Base-by-base conservation (phyloP, 2,888 invertebrate species). In the Exephanes ischioxanthus region DNA sequence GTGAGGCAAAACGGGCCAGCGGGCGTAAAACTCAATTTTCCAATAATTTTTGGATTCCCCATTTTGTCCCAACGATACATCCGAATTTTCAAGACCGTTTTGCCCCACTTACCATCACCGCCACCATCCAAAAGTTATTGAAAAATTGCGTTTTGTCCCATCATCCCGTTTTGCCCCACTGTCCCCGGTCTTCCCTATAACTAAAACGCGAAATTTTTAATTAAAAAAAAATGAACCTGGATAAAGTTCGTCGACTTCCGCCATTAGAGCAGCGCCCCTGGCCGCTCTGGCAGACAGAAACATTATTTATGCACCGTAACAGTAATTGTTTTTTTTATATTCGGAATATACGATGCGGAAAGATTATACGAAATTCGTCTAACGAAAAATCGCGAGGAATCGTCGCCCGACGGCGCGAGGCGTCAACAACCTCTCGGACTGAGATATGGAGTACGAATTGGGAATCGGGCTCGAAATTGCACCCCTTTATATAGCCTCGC, bases 221-320 rank as follows among this genome's bases (percentile, higher is more conserved):
- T 30, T 1, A 30, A 30, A 30, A 5, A 30, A 30, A 77, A 67
- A 66, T 26, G 4, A 87, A 93, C 93, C 93, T 92, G 93, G 93
- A 86, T 93, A 90, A 19, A 93, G 90, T 84, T 93, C 91, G 67
- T 93, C 93, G n/a, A 92, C 91, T 86, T 93, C 93, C 1, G 91
- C 91, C 93, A 93, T 93, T 33, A 93, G 89, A 84, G 93, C 93
- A 48, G 93, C 92, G 72, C 90, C 92, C 72, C 91, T 90, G 4
- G 93, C 92, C 78, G 91, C 89, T 83, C 93, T 91, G 16, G 90
- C 89, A 26, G 93, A 93, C 41, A 92, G 72, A 30, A 91, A 86
- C 93, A 92, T 93, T 66, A 66, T 89, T 48, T 63, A 58, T 30
- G 58, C 33, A n/a, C 37, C 11, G 63, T 78, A 80, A 48, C 45